Evolutionary conservation across 2,888 invertebrate species (phyloP).

Genomic region (Mythimna impura): DNA sequence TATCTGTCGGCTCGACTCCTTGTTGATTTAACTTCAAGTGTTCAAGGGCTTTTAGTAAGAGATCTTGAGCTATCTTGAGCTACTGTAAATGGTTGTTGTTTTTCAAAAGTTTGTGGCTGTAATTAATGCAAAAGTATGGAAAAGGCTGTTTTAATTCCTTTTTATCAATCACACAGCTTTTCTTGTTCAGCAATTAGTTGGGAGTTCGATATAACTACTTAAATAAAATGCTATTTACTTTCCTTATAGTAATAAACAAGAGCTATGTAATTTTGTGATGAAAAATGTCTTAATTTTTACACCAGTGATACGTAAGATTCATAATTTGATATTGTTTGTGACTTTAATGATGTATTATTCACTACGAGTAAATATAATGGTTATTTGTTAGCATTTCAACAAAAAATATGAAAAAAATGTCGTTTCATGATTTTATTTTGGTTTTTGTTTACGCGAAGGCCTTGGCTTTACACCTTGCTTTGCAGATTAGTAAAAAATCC

Average conservation of each 20-base stretch:
- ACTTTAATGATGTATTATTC: constrained; percentile 18
- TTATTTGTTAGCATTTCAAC: not conserved
- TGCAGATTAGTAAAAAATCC: not conserved
- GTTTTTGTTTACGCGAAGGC: not conserved
- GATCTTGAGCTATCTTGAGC: constrained; percentile 28
- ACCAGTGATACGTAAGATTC: constrained; percentile 45
- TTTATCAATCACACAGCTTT: constrained; percentile 14
- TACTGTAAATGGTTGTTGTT: constrained; percentile 10
- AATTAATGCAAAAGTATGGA: constrained; percentile 1
- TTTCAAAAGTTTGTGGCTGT: constrained; percentile 16
- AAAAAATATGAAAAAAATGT: constrained; percentile 13
- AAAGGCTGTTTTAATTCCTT: constrained; percentile 34
- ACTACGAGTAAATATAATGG: not conserved
- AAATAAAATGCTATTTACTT: not conserved
- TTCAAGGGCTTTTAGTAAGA: constrained; percentile 44
- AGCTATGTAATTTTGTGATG: constrained; percentile 22
- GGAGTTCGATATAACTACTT: constrained; percentile 11
- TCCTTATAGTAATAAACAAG: not conserved
- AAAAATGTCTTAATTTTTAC: constrained; percentile 4
- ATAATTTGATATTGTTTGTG: constrained; percentile 22
- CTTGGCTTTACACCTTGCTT: constrained; percentile 2
- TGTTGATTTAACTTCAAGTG: constrained; percentile 60
- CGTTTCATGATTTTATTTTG: not conserved
- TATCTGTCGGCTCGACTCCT: constrained; percentile 57
- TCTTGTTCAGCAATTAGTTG: constrained; percentile 9